Conservation (phyloP, 1,140 invertebrate species). For the Polypedilum vanderplanki region DNA sequence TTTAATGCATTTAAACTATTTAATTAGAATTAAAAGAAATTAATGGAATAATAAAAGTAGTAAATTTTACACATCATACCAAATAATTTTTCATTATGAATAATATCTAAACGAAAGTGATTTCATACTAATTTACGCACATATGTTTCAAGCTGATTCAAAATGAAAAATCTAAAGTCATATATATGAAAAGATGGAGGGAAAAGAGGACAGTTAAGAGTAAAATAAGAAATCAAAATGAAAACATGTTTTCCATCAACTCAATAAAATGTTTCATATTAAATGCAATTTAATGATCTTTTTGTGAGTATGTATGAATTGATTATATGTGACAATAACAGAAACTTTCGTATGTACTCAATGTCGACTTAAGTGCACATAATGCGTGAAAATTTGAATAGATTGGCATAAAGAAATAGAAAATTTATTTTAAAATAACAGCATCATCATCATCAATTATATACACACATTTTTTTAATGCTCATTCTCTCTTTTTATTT, state of each 20-base stretch:
- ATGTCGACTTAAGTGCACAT: neutral
- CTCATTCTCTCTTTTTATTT: neutral
- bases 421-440: neutral
- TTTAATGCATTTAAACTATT: too few relatives aligned
- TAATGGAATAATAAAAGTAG: too few relatives aligned
- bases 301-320: neutral
- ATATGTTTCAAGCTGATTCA: neutral
- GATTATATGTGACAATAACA: neutral
- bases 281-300: conserved; percentile 5
- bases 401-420: neutral
- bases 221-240: conserved; percentile 20
- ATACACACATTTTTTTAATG: neutral
- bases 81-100: neutral
- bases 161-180: neutral
- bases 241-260: neutral
- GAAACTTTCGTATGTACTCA: neutral
- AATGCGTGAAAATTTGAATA: neutral
- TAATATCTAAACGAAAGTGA: neutral
- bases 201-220: conserved; percentile 12
- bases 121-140: neutral
- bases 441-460: neutral
- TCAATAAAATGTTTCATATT: neutral
- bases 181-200: neutral
- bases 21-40: too few relatives aligned
- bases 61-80: too few relatives aligned